phyloP scores from a whole-genome alignment of 2,113 vertebrate genomes.

The Thunnus maccoyii region DNA sequence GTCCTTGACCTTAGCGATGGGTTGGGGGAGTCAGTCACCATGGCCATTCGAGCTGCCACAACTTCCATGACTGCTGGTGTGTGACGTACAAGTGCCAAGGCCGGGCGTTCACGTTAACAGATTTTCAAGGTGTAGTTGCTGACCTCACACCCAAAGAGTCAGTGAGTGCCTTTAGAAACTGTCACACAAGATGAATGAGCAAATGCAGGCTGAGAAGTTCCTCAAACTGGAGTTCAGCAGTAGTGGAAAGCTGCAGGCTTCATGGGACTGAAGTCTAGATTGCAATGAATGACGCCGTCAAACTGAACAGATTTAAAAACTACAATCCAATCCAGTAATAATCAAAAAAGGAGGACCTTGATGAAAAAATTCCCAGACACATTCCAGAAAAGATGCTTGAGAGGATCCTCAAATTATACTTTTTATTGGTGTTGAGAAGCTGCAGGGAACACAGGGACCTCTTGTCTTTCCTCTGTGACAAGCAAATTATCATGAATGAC shows the following conservation, averaged over 20 bases:
- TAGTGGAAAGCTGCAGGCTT: neutral
- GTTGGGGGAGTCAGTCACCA: constrained; percentile 74
- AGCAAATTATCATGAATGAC: neutral
- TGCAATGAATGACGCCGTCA: neutral
- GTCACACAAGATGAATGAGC: neutral
- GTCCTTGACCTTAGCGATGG: constrained; percentile 72
- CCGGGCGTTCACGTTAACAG: neutral
- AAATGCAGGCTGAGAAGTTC: neutral
- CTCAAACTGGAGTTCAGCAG: neutral
- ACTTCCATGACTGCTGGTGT: constrained; percentile 52
- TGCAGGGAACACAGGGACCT: neutral
- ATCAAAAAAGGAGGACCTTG: constrained; percentile 3
- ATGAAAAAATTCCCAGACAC: neutral
- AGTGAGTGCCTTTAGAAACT: neutral
- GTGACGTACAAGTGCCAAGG: neutral
- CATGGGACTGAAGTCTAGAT: neutral
- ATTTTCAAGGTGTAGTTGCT: neutral
- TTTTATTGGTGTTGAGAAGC: neutral
- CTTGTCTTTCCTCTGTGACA: neutral
- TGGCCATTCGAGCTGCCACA: constrained; percentile 54
- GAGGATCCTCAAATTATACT: neutral
- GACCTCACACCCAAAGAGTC: neutral
- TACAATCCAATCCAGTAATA: neutral
- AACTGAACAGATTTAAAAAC: neutral
- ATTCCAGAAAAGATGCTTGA: neutral